A percentile compares a stretch with the other conserved stretches of the same genome.
These are phyloP conservation scores for Parasteatoda lunata DNA, from an alignment of 2,888 invertebrate species.

Conservation along the genomic window DNA sequence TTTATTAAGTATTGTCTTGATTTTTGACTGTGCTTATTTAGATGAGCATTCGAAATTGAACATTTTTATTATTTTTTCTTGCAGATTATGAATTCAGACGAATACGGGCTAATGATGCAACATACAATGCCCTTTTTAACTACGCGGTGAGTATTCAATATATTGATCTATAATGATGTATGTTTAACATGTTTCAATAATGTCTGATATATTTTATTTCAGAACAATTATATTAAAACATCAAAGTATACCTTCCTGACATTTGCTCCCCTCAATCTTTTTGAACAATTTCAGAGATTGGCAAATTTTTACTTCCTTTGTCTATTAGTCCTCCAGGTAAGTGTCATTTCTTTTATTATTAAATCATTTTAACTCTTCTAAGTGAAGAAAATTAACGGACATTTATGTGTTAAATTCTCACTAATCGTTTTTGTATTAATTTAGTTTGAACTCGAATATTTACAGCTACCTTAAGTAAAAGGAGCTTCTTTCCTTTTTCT, in stretches of 20 bases:
- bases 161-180: not conserved
- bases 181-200: not conserved
- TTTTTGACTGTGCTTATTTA: too few relatives aligned
- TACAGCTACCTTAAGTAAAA: too few relatives aligned
- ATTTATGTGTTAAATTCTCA: too few relatives aligned
- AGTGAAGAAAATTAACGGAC: too few relatives aligned
- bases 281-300: slow-evolving; percentile 99
- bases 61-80: not conserved
- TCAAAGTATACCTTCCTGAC: slow-evolving; percentile 98
- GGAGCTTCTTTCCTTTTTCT: too few relatives aligned
- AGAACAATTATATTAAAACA: slow-evolving; percentile 99
- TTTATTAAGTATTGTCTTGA: too few relatives aligned
- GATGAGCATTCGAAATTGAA: not conserved
- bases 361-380: not conserved
- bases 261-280: slow-evolving; percentile 97
- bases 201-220: slow-evolving; percentile 72
- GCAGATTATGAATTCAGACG: slow-evolving; percentile 77
- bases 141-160: slow-evolving; percentile 91
- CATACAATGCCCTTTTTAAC: slow-evolving; percentile 95
- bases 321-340: slow-evolving; percentile 92
- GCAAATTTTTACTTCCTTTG: slow-evolving; percentile 99
- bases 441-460: too few relatives aligned
- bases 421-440: too few relatives aligned
- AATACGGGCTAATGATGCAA: slow-evolving; percentile 97
- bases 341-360: not conserved